Evolutionary conservation across 2,797 vertebrate genomes (phyloP), one percentile per base, ranked within the genome.

Genomic region (Fistularia commersonii): DNA sequence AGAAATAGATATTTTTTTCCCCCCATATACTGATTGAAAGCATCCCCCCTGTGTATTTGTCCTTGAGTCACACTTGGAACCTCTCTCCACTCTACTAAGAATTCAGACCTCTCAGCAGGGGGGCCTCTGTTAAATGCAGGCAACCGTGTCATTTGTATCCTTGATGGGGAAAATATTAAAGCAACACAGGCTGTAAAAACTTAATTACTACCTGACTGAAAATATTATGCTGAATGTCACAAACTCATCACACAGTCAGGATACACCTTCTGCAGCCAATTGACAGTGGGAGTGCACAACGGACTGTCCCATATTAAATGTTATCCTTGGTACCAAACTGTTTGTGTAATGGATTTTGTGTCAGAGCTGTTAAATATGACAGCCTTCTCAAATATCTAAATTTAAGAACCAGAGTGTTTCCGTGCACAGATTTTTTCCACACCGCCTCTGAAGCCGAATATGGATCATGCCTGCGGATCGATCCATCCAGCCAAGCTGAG

Each of bases 401-500:
- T 48, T 66, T 53, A 39, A 54, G 37, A 67, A 58, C 8, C 36
- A 13, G 5, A 47, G 45, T 44, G 35, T 41, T 67, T 47, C 31
- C 45, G 15, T 61, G 48, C 48, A 39, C 47, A 11, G 32, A n/a
- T 41, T 63, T 62, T 74, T 72, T 56, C 71, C 66, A 67, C 40
- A 48, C 54, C 39, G 41, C 43, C 54, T 59, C 48, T 13, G 33
- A 71, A 71, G 69, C 45, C 46, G 61, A 76, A 80, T 63, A 57
- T 57, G 69, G 77, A 83, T 82, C 72, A 47, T 1, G 54, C 49
- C 61, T 61, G 57, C 32, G 35, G 71, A 76, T 61, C 72, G 72
- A 84, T 82, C 67, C 41, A 71, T 83, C 69, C 66, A 78, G 61
- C 62, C 48, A 57, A 76, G 74, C 63, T 81, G 81, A 82, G 76